Evolutionary conservation across 2,888 invertebrate genomes (phyloP).

Genomic region (Linnaemya vulpina): DNA sequence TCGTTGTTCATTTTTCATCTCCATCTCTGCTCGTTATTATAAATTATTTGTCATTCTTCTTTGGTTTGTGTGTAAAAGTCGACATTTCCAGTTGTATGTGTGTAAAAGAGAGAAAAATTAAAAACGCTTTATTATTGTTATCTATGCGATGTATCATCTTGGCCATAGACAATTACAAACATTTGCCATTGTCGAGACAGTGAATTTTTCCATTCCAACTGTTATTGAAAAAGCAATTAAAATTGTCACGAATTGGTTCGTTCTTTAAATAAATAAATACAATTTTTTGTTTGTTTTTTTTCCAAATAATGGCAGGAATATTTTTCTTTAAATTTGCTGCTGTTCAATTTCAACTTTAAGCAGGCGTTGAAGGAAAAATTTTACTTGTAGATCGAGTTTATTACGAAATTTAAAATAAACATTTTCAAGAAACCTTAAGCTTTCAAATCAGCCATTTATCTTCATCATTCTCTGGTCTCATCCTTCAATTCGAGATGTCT

Average conservation of each 20-base stretch:
- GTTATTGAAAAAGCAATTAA: slow-evolving; percentile 63
- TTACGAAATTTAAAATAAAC: not conserved
- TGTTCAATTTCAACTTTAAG: slow-evolving; percentile 6
- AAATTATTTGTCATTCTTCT: slow-evolving; percentile 29
- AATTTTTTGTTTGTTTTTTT: not conserved
- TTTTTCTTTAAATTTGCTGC: not conserved
- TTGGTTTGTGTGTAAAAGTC: not conserved
- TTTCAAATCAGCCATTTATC: not conserved
- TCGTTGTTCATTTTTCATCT: slow-evolving; percentile 11
- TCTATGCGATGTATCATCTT: slow-evolving; percentile 51
- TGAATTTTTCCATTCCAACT: slow-evolving; percentile 51
- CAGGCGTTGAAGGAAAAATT: too few relatives aligned
- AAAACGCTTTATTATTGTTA: slow-evolving; percentile 65
- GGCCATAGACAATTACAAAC: slow-evolving; percentile 64
- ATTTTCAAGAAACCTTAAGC: not conserved
- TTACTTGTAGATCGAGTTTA: too few relatives aligned
- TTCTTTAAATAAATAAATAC: slow-evolving; percentile 43
- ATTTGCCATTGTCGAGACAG: slow-evolving; percentile 64
- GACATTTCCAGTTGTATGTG: not conserved
- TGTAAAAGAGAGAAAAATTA: slow-evolving; percentile 13
- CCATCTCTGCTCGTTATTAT: slow-evolving; percentile 17
- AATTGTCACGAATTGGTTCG: slow-evolving; percentile 61
- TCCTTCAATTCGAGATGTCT: not conserved
- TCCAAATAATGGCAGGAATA: not conserved
- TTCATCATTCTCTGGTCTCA: not conserved